These are phyloP conservation scores for Bungarus multicinctus DNA, from an alignment of 2,113 vertebrate genomes.

Conservation along the genomic window DNA sequence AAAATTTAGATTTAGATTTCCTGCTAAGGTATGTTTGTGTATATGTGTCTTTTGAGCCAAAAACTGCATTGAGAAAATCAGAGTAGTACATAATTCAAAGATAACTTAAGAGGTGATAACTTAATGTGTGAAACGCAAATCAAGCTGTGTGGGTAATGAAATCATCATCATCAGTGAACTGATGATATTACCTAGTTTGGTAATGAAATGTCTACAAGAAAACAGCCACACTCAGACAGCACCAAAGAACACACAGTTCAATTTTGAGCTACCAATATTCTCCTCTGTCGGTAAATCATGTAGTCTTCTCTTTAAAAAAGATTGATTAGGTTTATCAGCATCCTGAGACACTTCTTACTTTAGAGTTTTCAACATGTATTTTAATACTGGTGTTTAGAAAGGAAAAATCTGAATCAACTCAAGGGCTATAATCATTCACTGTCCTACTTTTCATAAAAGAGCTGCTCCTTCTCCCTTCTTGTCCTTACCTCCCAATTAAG, in stretches of 20 bases:
- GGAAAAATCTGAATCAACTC: background rate
- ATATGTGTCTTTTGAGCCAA: background rate
- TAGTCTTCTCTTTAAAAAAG: background rate
- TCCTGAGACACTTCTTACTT: background rate
- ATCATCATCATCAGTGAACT: background rate
- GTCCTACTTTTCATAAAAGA: background rate
- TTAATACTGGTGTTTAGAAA: background rate
- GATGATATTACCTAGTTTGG: background rate
- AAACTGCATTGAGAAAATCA: background rate
- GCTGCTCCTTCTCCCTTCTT: background rate
- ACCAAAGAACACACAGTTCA: background rate
- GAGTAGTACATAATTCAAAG: background rate
- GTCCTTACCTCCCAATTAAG: rapidly evolving
- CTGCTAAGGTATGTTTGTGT: background rate
- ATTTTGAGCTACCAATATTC: background rate
- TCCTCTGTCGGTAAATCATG: background rate
- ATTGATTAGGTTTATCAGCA: background rate
- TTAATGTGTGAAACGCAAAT: background rate
- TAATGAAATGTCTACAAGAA: background rate
- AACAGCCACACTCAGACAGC: background rate
- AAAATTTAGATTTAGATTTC: background rate
- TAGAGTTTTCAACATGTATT: background rate
- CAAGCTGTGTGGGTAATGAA: background rate
- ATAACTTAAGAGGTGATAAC: background rate
- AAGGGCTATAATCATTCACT: background rate